Percentiles rank a stretch among this genome's conserved stretches.
These are phyloP conservation scores for Tragopan temminckii DNA, from an alignment of 2,797 vertebrate species.

Conservation along the genomic window DNA sequence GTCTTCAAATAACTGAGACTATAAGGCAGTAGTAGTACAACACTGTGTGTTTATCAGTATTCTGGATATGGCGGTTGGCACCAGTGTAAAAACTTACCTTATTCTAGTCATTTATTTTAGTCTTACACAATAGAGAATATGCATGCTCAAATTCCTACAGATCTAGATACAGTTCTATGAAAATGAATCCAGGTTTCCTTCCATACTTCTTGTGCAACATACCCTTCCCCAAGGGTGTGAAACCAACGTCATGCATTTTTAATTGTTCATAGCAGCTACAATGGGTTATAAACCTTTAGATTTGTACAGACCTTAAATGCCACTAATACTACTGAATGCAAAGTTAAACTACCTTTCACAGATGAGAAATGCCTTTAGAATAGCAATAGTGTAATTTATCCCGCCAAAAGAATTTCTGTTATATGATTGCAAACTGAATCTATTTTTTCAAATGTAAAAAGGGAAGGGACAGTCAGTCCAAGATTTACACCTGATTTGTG, in stretches of 20 bases:
- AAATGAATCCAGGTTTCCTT: neutral
- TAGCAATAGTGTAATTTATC: slow-evolving; percentile 61
- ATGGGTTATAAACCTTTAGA: slow-evolving; percentile 57
- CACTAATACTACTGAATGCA: slow-evolving; percentile 53
- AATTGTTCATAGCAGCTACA: slow-evolving; percentile 19
- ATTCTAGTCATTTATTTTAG: neutral
- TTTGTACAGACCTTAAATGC: slow-evolving; percentile 60
- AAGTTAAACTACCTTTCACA: slow-evolving; percentile 74
- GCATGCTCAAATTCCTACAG: neutral
- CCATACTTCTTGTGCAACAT: neutral
- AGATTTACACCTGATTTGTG: slow-evolving; percentile 97
- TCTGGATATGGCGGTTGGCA: neutral
- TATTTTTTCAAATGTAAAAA: slow-evolving; percentile 62
- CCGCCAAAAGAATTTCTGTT: slow-evolving; percentile 73
- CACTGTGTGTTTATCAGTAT: neutral
- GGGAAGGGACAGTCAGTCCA: slow-evolving; percentile 80
- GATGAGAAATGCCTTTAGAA: slow-evolving; percentile 66
- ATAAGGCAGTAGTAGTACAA: neutral
- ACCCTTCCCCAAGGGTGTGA: neutral
- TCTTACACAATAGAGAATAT: neutral
- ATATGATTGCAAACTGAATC: slow-evolving; percentile 68
- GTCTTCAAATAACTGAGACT: neutral
- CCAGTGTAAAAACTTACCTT: neutral
- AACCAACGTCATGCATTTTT: slow-evolving; percentile 52
- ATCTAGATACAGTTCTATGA: neutral